Conservation (phyloP, 2,113 vertebrate species). For the Axis porcinus region DNA sequence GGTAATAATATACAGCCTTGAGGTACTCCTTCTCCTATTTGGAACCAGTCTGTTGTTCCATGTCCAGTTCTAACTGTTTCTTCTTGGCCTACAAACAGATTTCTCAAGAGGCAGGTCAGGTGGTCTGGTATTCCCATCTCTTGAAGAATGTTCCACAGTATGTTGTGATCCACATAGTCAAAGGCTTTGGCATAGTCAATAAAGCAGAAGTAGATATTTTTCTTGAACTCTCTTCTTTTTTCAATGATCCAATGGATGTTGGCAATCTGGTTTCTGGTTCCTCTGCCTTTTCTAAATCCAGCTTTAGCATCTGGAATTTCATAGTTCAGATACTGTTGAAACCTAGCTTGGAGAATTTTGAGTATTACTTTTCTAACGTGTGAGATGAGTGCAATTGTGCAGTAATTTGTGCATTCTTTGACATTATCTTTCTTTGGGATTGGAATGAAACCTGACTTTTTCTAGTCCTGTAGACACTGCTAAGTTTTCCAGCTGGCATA, state of each 20-base stretch:
- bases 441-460: no score
- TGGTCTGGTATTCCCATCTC: background rate
- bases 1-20: no score
- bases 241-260: fast-evolving
- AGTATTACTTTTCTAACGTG: fast-evolving
- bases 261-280: background rate
- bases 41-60: background rate
- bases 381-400: no score
- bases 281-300: background rate
- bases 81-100: background rate
- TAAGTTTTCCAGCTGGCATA: no score
- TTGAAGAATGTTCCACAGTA: background rate
- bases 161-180: background rate
- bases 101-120: background rate
- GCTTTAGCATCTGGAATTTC: no score
- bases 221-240: background rate
- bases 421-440: no score
- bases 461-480: no score
- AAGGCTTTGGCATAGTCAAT: background rate
- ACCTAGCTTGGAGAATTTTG: no score
- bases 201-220: background rate
- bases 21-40: background rate
- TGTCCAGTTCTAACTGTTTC: background rate
- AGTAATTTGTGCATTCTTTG: no score
- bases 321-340: no score